Evolutionary conservation across 2,113 vertebrate genomes (phyloP).

Genomic region (Gopherus flavomarginatus): DNA sequence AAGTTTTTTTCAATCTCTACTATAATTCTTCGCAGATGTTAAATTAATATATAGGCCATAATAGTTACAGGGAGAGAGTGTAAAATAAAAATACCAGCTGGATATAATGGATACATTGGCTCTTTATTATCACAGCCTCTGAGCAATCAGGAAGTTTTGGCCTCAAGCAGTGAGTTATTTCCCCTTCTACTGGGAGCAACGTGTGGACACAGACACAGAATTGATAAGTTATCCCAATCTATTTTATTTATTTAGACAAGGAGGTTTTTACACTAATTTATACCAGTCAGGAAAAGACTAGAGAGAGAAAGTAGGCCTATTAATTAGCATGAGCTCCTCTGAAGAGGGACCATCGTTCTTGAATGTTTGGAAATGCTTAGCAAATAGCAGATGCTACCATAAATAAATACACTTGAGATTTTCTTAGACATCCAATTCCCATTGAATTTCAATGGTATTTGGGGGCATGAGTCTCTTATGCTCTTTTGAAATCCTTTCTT

Average conservation of each 20-base stretch:
- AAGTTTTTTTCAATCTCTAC: not conserved
- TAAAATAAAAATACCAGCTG: conserved; percentile 9
- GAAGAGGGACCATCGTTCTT: not conserved
- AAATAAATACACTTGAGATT: not conserved
- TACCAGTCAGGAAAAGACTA: not conserved
- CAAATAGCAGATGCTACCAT: not conserved
- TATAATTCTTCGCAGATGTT: conserved; percentile 50
- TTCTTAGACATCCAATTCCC: not conserved
- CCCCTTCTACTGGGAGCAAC: not conserved
- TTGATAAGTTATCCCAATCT: not conserved
- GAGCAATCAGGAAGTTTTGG: not conserved
- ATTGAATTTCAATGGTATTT: not conserved
- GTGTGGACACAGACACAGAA: not conserved
- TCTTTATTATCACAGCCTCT: conserved; percentile 6
- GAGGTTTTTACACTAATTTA: not conserved
- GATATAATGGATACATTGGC: not conserved
- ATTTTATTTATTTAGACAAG: not conserved
- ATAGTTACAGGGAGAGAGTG: not conserved
- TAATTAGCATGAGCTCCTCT: not conserved
- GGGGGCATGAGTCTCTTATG: not conserved
- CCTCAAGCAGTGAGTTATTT: not conserved
- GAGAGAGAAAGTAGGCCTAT: not conserved
- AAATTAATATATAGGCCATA: conserved; percentile 12
- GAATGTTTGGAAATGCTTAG: not conserved
- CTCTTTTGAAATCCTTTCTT: not conserved